Evolutionary conservation across 2,888 invertebrate genomes (phyloP), one percentile per base, ranked within the genome.

Genomic region (Orchesellides sinensis): DNA sequence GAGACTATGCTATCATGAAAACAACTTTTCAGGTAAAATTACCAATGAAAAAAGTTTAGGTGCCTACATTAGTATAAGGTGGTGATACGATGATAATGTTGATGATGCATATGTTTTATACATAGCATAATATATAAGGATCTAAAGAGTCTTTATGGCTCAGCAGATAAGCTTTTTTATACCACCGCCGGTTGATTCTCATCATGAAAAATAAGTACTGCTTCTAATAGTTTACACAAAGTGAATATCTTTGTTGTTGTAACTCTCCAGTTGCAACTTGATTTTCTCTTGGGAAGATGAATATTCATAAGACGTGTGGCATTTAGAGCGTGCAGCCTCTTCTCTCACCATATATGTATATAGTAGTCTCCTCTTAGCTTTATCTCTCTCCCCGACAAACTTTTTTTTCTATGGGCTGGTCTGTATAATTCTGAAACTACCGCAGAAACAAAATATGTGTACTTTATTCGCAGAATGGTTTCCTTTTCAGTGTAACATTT

Each of bases 181-280:
- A 5, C 12, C 40, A 59, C n/a, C 17, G 63, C 40, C 19, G 63
- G 63, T 63, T 29, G 35, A 40, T 40, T 35, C 40, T 63, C 59
- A 72, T 61, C 29, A 47, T 73, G 73, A 73, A 73, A 63, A 63
- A 63, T 63, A 63, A 63, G 21, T 63, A 63, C 40, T 63, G 63
- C 63, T 63, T 63, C 40, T 63, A 40, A 63, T 63, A 63, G 63
- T 35, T 63, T 17, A 63, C 63, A 40, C 17, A 40, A 35, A 63
- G 19, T 63, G 19, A 63, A 63, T 40, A 63, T 40, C 63, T 63
- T 63, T 63, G 63, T 63, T 63, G 45, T 63, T 63, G 19, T 40
- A 17, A 21, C 35, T 47, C 61, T 32, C 61, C 29, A n/a, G 73
- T 61, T 73, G 32, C 59, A 73, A 61, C 54, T 66, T 66, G 47